A percentile compares a stretch with the other conserved stretches of the same genome.
Evolutionary conservation across 2,797 vertebrate species (phyloP).

Genomic region (Gymnopithys bicolor): DNA sequence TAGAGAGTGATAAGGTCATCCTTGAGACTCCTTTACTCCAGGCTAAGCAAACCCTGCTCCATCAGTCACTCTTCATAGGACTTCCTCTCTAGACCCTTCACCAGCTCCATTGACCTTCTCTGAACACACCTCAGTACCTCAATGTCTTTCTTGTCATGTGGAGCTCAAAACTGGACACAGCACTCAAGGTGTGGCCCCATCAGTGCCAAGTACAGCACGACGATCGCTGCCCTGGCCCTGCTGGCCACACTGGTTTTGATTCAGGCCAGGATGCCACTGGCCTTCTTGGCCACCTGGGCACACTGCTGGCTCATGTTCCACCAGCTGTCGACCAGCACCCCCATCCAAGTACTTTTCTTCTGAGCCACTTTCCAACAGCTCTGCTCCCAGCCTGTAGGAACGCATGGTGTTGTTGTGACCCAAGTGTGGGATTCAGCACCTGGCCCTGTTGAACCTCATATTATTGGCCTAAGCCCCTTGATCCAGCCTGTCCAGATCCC

Average conservation of each 20-base stretch:
- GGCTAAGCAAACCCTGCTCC: neutral
- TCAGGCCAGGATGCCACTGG: neutral
- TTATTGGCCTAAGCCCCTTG: rapidly evolving
- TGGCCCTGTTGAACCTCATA: neutral
- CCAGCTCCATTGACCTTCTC: neutral
- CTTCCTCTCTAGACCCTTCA: neutral
- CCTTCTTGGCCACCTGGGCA: neutral
- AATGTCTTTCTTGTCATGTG: rapidly evolving
- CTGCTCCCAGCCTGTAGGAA: neutral
- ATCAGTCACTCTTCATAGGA: neutral
- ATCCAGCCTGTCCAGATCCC: neutral
- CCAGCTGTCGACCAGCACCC: rapidly evolving
- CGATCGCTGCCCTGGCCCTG: rapidly evolving
- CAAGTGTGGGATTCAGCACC: neutral
- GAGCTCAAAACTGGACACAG: neutral
- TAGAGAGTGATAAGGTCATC: neutral
- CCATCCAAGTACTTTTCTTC: neutral
- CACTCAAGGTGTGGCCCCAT: rapidly evolving
- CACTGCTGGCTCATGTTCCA: neutral
- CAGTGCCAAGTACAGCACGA: rapidly evolving
- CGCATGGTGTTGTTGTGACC: neutral
- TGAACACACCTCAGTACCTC: rapidly evolving
- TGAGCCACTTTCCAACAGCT: neutral
- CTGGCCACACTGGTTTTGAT: neutral
- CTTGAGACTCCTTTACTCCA: neutral